Evolutionary conservation across 2,797 vertebrate genomes (phyloP).

Genomic region (Balearica regulorum): DNA sequence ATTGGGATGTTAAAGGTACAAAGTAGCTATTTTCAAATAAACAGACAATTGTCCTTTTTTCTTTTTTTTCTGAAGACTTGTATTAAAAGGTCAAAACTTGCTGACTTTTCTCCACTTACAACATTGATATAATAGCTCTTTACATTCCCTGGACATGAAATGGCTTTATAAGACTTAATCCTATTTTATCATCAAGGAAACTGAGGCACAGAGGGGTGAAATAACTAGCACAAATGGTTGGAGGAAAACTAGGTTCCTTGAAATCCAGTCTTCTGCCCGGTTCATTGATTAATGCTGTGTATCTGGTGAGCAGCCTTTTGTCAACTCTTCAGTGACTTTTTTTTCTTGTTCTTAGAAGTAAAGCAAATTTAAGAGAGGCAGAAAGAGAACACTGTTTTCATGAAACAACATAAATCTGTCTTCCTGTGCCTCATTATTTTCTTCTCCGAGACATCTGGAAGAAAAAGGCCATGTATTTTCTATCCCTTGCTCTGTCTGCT

Average conservation of each 20-base stretch:
- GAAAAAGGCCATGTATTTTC: constrained; percentile 36
- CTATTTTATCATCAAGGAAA: not conserved
- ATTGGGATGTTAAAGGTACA: not conserved
- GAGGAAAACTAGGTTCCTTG: not conserved
- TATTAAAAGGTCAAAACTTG: not conserved
- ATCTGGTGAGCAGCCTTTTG: not conserved
- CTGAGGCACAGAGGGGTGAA: not conserved
- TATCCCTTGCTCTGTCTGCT: not conserved
- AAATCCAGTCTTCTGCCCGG: not conserved
- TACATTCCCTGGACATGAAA: not conserved
- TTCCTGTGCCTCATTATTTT: constrained; percentile 35
- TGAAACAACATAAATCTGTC: constrained; percentile 42
- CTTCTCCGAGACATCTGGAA: not conserved
- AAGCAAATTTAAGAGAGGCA: constrained; percentile 35
- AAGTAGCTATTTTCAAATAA: constrained; percentile 4
- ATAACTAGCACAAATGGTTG: not conserved
- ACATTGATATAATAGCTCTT: not conserved
- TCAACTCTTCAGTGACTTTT: not conserved
- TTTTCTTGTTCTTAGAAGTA: constrained; percentile 19
- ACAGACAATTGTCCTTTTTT: not conserved
- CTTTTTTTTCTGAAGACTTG: not conserved
- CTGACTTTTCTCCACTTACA: not conserved
- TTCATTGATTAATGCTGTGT: constrained; percentile 4
- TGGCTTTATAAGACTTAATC: not conserved
- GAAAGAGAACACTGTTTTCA: constrained; percentile 5